Conservation (phyloP, 2,888 invertebrate species). For the Sinopyrophorus schimmeli region DNA sequence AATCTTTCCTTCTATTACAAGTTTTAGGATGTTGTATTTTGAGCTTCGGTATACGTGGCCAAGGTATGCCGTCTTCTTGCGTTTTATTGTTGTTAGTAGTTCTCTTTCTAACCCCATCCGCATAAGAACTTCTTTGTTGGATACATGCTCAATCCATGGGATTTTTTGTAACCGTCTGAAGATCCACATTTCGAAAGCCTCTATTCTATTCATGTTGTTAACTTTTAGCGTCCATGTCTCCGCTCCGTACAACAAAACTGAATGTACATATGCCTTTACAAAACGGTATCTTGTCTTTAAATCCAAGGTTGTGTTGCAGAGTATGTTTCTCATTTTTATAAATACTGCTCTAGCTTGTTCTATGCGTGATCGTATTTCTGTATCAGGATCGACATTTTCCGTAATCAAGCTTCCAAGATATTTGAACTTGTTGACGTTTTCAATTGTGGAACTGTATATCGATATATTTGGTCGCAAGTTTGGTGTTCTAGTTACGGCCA, state of each 20-base stretch:
- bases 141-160: too few relatives aligned
- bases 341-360: slow-evolving; percentile 14
- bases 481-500: too few relatives aligned
- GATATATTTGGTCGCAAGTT: too few relatives aligned
- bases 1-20: too few relatives aligned
- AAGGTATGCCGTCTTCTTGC: too few relatives aligned
- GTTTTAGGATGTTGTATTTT: too few relatives aligned
- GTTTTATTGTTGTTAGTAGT: too few relatives aligned
- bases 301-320: not conserved
- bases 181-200: slow-evolving; percentile 1
- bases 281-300: slow-evolving; percentile 4
- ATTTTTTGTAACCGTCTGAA: too few relatives aligned
- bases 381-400: slow-evolving; percentile 15
- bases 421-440: slow-evolving; percentile 11
- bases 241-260: not conserved
- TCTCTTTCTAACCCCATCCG: too few relatives aligned
- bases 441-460: too few relatives aligned
- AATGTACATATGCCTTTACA: not conserved
- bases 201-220: not conserved
- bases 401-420: slow-evolving; percentile 22
- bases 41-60: too few relatives aligned
- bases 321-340: slow-evolving; percentile 6
- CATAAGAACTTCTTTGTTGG: too few relatives aligned
- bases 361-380: slow-evolving; percentile 10
- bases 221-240: slow-evolving; percentile 5